Conservation (phyloP, 2,888 invertebrate genomes). For the Cyclophora albipunctata region DNA sequence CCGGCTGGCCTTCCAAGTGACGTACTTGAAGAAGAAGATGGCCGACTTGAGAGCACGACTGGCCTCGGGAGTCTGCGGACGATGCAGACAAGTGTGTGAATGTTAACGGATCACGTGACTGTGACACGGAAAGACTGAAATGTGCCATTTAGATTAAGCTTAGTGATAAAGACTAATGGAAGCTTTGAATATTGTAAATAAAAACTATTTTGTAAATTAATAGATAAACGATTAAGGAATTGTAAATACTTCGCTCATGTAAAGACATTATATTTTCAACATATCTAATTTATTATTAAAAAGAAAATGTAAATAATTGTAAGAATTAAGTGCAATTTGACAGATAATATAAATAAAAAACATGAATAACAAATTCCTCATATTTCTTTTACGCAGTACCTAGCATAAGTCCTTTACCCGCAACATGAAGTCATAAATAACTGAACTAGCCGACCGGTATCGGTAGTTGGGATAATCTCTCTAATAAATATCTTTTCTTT, state of each 20-base stretch:
- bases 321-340: constrained; percentile 3
- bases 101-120: constrained; percentile 15
- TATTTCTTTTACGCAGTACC: too few relatives aligned
- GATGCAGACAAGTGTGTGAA: constrained; percentile 31
- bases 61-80: constrained; percentile 57
- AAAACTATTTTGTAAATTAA: neutral
- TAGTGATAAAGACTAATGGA: neutral
- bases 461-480: constrained; percentile 4
- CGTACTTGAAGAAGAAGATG: constrained; percentile 91
- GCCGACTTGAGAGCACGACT: constrained; percentile 83
- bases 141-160: constrained; percentile 17
- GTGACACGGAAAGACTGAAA: constrained; percentile 4
- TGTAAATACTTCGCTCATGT: neutral
- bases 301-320: neutral
- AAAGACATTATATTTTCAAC: neutral
- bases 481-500: constrained; percentile 2
- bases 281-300: too few relatives aligned
- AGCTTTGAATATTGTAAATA: too few relatives aligned
- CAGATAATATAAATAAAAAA: too few relatives aligned
- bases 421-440: too few relatives aligned
- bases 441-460: neutral
- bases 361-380: too few relatives aligned
- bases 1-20: constrained; percentile 91
- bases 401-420: too few relatives aligned
- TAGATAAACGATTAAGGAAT: neutral